Evolutionary conservation across 2,113 vertebrate species (phyloP), one percentile per base, ranked within the genome.

Genomic region (Pionites leucogaster): DNA sequence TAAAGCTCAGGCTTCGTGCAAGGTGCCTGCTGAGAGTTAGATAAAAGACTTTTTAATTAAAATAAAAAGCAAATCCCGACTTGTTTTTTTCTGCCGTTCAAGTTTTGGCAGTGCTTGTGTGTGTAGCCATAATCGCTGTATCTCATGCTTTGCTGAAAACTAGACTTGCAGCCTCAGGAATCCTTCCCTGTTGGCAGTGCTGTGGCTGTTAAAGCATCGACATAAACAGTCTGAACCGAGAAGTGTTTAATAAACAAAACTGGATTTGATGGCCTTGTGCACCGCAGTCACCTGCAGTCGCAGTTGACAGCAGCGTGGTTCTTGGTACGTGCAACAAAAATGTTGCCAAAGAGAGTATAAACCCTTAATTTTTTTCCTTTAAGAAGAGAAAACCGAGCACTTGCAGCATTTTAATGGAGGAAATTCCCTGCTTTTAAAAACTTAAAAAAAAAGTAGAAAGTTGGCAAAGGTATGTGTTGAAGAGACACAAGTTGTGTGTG

Each of bases 321-420:
- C 50, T 46, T 71, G 17, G 7, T 67, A 33, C 4, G 0, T 22
- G 11, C 5, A 35, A 25, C 17, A 67, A 60, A 91, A 71, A 20
- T 27, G 37, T 5, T 86, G 20, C 50, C 29, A 35, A 74, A 42
- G 1, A 17, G 27, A 50, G 3, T 63, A 60, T 42, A 72, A 79
- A 17, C 6, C 0, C 0, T 29, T 41, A 11, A 9, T 37, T 59
- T n/a, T 19, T 65, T 13, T 4, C 6, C 2, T 59, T 49, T 35
- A 68, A 42, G 35, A 63, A 53, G 14, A 16, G 47, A 41, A 60
- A 63, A 11, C 7, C 2, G 25, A 17, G 7, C 7, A 22, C 1
- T 71, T 68, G 8, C 9, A 64, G 3, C 15, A 49, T 85, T 37
- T 39, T 78, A 69, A 57, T 53, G 23, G 63, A 60, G 20, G 6